These are phyloP conservation scores for Scaptodrosophila latifasciaeformis DNA, from an alignment of 2,888 invertebrate species.

Conservation along the genomic window DNA sequence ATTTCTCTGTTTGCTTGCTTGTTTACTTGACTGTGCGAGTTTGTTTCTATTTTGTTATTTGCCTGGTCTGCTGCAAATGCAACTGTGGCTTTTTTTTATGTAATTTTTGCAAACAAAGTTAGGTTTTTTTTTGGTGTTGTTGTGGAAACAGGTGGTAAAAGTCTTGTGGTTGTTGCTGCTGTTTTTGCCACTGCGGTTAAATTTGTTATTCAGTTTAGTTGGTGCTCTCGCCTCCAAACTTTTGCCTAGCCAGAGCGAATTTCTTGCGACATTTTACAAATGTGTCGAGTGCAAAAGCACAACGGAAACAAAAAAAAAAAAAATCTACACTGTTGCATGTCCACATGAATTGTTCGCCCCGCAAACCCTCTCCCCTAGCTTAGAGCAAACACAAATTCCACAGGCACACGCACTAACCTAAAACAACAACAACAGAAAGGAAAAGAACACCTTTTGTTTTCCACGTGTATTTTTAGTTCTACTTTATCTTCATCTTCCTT, in stretches of 20 bases:
- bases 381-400: no score
- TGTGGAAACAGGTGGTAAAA: no score
- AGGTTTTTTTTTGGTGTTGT: no score
- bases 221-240: slow-evolving; percentile 2
- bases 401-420: no score
- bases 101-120: neutral
- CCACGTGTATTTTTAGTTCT: no score
- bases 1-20: slow-evolving; percentile 50
- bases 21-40: slow-evolving; percentile 22
- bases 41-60: slow-evolving; percentile 39
- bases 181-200: neutral
- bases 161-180: slow-evolving; percentile 27
- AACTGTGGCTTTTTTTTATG: slow-evolving; percentile 9
- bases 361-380: no score
- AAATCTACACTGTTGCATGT: no score
- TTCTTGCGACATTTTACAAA: slow-evolving; percentile 37
- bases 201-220: neutral
- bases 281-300: slow-evolving; percentile 19
- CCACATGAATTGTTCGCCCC: no score
- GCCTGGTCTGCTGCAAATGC: slow-evolving; percentile 10
- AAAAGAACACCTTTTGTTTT: no score
- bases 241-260: slow-evolving; percentile 21
- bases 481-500: no score
- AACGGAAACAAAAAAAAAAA: no score
- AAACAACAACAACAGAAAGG: no score